Conservation (phyloP, 2,888 invertebrate genomes). For the Stramonita haemastoma region DNA sequence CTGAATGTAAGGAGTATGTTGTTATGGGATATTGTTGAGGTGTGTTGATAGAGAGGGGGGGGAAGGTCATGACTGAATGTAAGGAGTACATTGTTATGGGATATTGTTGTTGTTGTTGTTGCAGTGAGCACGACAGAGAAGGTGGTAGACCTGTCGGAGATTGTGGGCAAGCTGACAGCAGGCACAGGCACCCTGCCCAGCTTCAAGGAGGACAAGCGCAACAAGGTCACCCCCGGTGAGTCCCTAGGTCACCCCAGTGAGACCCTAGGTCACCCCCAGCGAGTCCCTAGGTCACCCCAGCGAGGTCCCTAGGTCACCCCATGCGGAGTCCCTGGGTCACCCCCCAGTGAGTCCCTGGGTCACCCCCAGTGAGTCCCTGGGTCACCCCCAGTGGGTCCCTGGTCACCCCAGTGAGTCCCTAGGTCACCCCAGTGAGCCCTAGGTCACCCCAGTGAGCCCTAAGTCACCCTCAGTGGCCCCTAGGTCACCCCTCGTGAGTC, state of each 20-base stretch:
- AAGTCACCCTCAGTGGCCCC: too few relatives aligned
- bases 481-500: too few relatives aligned
- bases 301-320: too few relatives aligned
- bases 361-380: too few relatives aligned
- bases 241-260: neutral
- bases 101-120: slow-evolving; percentile 16
- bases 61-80: neutral
- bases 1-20: neutral
- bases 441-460: too few relatives aligned
- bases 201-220: slow-evolving; percentile 92
- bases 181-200: slow-evolving; percentile 88
- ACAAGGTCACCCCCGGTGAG: slow-evolving; percentile 86
- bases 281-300: too few relatives aligned
- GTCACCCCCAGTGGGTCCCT: too few relatives aligned
- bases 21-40: neutral
- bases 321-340: too few relatives aligned
- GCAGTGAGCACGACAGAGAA: slow-evolving; percentile 80
- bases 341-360: too few relatives aligned
- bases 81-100: neutral
- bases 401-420: too few relatives aligned
- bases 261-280: too few relatives aligned
- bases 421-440: too few relatives aligned
- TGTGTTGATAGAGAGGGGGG: neutral
- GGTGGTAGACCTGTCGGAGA: slow-evolving; percentile 86
- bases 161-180: slow-evolving; percentile 89